Percentiles rank a stretch among this genome's conserved stretches.
Conservation (phyloP, 2,113 vertebrate genomes). For the Perccottus glenii region DNA sequence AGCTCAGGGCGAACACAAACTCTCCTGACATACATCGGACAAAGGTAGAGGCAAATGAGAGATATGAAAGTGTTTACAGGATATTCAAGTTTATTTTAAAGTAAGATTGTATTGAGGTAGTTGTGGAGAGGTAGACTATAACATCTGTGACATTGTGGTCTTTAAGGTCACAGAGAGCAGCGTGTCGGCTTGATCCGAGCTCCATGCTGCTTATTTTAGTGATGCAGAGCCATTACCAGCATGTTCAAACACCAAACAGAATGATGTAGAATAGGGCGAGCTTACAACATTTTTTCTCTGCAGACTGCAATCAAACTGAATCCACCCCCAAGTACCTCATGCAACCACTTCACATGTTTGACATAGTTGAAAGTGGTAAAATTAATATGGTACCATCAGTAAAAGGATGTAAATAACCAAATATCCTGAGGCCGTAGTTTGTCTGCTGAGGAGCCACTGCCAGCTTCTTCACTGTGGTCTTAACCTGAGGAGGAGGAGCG, state of each 20-base stretch:
- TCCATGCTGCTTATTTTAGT: no score
- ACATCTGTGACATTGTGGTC: no score
- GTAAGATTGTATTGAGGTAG: no score
- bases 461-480: slow-evolving; percentile 87
- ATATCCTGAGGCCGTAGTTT: slow-evolving; percentile 93
- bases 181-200: no score
- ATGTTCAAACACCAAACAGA: no score
- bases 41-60: not conserved
- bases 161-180: no score
- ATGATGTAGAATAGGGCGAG: no score
- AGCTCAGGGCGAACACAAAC: slow-evolving; percentile 90
- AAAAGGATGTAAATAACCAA: slow-evolving; percentile 92
- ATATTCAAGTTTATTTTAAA: not conserved
- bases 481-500: slow-evolving; percentile 72
- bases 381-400: slow-evolving; percentile 73
- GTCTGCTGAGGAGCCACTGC: slow-evolving; percentile 89
- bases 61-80: not conserved
- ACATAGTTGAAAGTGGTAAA: not conserved
- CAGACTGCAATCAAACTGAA: no score
- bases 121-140: no score
- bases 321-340: no score
- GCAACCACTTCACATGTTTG: not conserved
- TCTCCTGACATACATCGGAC: slow-evolving; percentile 77
- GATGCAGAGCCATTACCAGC: no score
- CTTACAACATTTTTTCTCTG: no score